phyloP scores from a whole-genome alignment of 2,888 invertebrate species.

The Cantharis rufa region DNA sequence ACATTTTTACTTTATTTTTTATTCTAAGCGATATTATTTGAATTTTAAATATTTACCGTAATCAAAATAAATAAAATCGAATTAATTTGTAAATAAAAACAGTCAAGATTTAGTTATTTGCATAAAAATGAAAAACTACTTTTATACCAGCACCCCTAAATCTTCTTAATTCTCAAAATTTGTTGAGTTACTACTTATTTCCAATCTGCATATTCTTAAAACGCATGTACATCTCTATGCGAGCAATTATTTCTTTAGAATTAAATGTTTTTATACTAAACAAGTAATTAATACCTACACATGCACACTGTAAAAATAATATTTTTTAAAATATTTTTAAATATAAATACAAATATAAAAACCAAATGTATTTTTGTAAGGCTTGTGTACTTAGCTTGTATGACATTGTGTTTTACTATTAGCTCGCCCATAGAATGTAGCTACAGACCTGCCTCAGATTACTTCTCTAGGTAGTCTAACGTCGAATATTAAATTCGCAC shows the following conservation, averaged over 20 bases:
- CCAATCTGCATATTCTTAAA: neutral
- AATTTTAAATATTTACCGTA: neutral
- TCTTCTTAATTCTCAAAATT: neutral
- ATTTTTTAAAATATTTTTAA: slow-evolving; percentile 4
- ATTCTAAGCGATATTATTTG: neutral
- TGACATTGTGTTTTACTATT: slow-evolving; percentile 40
- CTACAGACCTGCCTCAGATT: slow-evolving; percentile 54
- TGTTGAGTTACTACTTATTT: neutral
- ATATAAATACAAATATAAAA: neutral
- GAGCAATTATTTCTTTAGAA: slow-evolving; percentile 4
- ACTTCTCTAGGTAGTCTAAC: slow-evolving; percentile 20
- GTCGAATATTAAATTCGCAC: slow-evolving; percentile 34
- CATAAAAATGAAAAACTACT: neutral
- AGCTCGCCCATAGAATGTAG: slow-evolving; percentile 57
- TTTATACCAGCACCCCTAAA: neutral
- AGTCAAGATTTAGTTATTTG: neutral
- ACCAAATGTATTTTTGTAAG: slow-evolving; percentile 27
- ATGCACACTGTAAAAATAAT: neutral
- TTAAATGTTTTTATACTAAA: neutral
- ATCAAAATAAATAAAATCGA: neutral
- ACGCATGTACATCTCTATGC: slow-evolving; percentile 9
- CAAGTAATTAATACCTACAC: neutral
- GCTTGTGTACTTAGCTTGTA: slow-evolving; percentile 50
- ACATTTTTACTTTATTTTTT: neutral
- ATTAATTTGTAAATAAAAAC: neutral